phyloP scores from a whole-genome alignment of 2,113 vertebrate genomes.

The Psephotus haematonotus region DNA sequence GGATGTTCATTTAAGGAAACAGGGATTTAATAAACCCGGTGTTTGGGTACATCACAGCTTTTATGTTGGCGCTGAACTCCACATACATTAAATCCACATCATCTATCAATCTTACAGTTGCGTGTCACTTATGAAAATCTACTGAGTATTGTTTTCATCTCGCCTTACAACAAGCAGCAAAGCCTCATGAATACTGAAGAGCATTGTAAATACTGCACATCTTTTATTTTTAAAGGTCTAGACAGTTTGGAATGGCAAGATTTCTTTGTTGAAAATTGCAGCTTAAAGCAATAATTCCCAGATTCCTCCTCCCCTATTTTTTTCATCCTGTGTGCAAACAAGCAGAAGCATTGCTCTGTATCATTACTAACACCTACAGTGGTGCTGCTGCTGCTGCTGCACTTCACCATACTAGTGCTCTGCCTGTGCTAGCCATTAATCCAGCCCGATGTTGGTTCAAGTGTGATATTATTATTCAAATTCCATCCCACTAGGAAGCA shows the following conservation, averaged over 20 bases:
- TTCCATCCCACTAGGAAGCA: conserved; percentile 38
- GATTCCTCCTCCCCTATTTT: not conserved
- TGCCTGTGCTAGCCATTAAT: conserved; percentile 17
- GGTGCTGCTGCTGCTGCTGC: not conserved
- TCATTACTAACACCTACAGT: not conserved
- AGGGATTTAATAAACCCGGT: conserved; percentile 57
- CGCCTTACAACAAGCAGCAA: conserved; percentile 77
- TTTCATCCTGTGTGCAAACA: conserved; percentile 25
- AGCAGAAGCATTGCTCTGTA: not conserved
- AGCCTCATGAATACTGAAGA: conserved; percentile 83
- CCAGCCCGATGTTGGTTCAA: not conserved
- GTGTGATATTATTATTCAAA: conserved; percentile 61
- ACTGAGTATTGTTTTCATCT: conserved; percentile 86
- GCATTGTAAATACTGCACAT: conserved; percentile 72
- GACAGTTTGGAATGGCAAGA: conserved; percentile 71
- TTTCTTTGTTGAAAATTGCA: conserved; percentile 71
- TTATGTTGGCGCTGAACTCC: conserved; percentile 76
- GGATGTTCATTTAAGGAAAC: conserved; percentile 58
- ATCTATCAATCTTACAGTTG: conserved; percentile 84
- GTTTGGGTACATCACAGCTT: conserved; percentile 72
- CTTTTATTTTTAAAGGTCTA: conserved; percentile 81
- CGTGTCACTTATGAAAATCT: conserved; percentile 85
- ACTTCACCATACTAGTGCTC: conserved; percentile 31
- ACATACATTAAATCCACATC: conserved; percentile 80
- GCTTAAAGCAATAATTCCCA: conserved; percentile 38